phyloP scores from a whole-genome alignment of 2,113 vertebrate genomes.

The Scytalopus superciliaris region DNA sequence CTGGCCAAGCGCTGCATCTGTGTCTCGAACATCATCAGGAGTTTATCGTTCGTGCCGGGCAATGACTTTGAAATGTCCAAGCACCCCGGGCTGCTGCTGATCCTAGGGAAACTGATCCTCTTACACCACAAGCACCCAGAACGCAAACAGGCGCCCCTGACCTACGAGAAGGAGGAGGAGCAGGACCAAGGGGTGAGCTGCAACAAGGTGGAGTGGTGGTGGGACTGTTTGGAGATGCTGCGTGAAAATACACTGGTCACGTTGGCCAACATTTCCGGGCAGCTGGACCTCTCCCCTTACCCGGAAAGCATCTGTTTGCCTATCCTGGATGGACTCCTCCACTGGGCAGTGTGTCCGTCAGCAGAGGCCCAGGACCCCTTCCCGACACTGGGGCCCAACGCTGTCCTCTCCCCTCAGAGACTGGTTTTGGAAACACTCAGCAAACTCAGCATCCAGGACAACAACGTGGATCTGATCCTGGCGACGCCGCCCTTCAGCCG shows the following conservation, averaged over 20 bases:
- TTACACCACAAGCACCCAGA: slow-evolving; percentile 97
- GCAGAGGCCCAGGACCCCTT: slow-evolving; percentile 99
- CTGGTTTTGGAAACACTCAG: slow-evolving; percentile 98
- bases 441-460: slow-evolving; percentile 99
- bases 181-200: slow-evolving; percentile 91
- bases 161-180: slow-evolving; percentile 97
- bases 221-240: slow-evolving; percentile 98
- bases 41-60: slow-evolving; percentile 96
- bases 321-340: slow-evolving; percentile 94
- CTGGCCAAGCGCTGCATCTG: slow-evolving; percentile 94
- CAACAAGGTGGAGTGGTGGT: slow-evolving; percentile 98
- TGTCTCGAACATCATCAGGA: slow-evolving; percentile 96
- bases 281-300: slow-evolving; percentile 95
- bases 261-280: slow-evolving; percentile 96
- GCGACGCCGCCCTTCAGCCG: slow-evolving; percentile 95
- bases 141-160: slow-evolving; percentile 94
- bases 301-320: slow-evolving; percentile 98
- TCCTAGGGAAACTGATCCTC: slow-evolving; percentile 93
- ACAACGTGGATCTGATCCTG: slow-evolving; percentile 98
- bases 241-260: slow-evolving; percentile 98
- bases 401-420: slow-evolving; percentile 97
- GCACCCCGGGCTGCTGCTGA: slow-evolving; percentile 92
- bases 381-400: slow-evolving; percentile 90
- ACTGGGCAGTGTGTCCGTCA: slow-evolving; percentile 97
- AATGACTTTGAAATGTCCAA: slow-evolving; percentile 99